phyloP scores from a whole-genome alignment of 2,888 invertebrate species.

The Dicyrtomina minuta region DNA sequence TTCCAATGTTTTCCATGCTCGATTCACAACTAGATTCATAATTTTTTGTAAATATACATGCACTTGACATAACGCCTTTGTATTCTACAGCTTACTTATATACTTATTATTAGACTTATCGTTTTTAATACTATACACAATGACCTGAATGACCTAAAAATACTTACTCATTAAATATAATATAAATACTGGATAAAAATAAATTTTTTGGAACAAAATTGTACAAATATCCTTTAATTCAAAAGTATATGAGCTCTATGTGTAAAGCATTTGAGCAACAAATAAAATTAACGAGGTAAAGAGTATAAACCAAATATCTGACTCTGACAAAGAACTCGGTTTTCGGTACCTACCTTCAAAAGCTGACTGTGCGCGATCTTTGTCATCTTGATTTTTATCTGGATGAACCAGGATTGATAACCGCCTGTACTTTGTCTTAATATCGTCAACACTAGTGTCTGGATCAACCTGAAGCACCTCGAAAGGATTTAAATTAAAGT shows the following conservation, averaged over 20 bases:
- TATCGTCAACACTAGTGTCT: constrained; percentile 81
- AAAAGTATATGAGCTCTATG: too few relatives aligned
- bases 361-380: constrained; percentile 88
- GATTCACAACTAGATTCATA: constrained; percentile 74
- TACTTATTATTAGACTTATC: too few relatives aligned
- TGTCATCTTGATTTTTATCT: constrained; percentile 96
- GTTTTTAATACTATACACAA: too few relatives aligned
- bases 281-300: background rate
- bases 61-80: too few relatives aligned
- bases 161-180: too few relatives aligned
- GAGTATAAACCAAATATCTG: background rate
- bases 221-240: background rate
- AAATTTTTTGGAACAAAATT: too few relatives aligned
- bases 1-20: constrained; percentile 93
- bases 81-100: too few relatives aligned
- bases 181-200: too few relatives aligned
- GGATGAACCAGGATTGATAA: constrained; percentile 98
- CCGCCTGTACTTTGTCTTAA: constrained; percentile 94
- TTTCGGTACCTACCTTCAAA: constrained; percentile 80
- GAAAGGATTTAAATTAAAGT: constrained; percentile 97
- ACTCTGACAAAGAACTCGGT: background rate
- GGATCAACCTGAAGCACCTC: constrained; percentile 91
- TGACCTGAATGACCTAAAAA: too few relatives aligned
- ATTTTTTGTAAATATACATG: too few relatives aligned
- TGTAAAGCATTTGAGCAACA: background rate